Percentiles rank a stretch among this genome's conserved stretches.
Evolutionary conservation across 2,113 vertebrate genomes (phyloP).

Genomic region (Dipodomys ordii): DNA sequence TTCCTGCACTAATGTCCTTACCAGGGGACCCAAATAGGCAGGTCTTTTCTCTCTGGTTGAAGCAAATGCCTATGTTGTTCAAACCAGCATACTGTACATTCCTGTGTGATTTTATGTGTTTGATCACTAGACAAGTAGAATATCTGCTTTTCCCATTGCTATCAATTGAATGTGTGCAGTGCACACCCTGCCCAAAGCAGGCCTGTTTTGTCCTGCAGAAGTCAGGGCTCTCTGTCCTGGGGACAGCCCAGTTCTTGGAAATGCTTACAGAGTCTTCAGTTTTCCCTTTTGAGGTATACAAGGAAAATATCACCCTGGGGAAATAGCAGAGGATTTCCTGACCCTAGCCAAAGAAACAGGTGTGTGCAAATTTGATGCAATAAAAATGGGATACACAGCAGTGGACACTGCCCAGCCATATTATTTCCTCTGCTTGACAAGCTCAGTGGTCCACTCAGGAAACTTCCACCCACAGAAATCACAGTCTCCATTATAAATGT

Average conservation of each 20-base stretch:
- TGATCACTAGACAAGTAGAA: constrained; percentile 77
- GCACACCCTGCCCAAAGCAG: constrained; percentile 67
- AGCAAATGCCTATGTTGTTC: constrained; percentile 75
- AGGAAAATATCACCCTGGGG: constrained; percentile 72
- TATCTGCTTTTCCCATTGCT: constrained; percentile 82
- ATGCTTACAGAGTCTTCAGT: constrained; percentile 72
- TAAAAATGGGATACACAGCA: constrained; percentile 25
- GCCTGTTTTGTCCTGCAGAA: constrained; percentile 72
- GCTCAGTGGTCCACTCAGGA: constrained; percentile 47
- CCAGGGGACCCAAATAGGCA: constrained; percentile 76
- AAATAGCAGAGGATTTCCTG: constrained; percentile 77
- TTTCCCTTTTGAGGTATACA: constrained; percentile 71
- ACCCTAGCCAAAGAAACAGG: constrained; percentile 70
- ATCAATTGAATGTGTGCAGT: constrained; percentile 66
- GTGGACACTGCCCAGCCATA: not conserved
- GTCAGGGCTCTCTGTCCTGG: constrained; percentile 73
- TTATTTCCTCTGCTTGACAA: not conserved
- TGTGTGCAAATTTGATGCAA: constrained; percentile 58
- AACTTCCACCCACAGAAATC: constrained; percentile 16
- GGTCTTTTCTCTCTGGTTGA: constrained; percentile 72
- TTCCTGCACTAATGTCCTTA: constrained; percentile 81
- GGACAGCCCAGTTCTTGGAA: constrained; percentile 79
- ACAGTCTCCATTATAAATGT: constrained; percentile 61
- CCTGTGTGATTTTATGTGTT: constrained; percentile 81
- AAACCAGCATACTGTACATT: constrained; percentile 82